A percentile compares a stretch with the other conserved stretches of the same genome.
Evolutionary conservation across 1,140 invertebrate genomes (phyloP).

Genomic region (Pseudoatta argentina): DNA sequence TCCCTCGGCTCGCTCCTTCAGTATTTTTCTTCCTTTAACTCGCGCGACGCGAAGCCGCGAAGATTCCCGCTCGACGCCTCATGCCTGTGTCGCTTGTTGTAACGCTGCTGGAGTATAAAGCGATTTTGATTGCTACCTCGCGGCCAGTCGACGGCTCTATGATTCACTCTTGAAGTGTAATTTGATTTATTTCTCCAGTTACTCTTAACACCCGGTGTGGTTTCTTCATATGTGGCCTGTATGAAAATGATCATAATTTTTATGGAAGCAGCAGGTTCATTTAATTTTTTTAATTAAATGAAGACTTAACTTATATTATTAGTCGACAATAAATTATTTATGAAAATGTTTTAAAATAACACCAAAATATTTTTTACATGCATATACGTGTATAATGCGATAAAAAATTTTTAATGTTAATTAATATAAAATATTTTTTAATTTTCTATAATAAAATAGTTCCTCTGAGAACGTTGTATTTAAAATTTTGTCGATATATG

Average conservation of each 20-base stretch:
- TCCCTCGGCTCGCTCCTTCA: slow-evolving; percentile 51
- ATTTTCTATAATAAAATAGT: no score
- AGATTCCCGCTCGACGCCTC: slow-evolving; percentile 37
- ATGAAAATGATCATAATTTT: not conserved
- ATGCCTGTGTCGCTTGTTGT: slow-evolving; percentile 29
- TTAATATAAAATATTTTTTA: not conserved
- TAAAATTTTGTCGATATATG: not conserved
- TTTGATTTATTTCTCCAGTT: slow-evolving; percentile 51
- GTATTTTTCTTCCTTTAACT: slow-evolving; percentile 51
- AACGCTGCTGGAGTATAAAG: slow-evolving; percentile 42
- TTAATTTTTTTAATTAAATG: not conserved
- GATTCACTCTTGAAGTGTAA: slow-evolving; percentile 35
- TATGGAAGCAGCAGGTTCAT: not conserved
- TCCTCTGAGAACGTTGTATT: not conserved
- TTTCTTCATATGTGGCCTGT: slow-evolving; percentile 10
- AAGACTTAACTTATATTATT: not conserved
- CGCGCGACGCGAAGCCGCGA: slow-evolving; percentile 66
- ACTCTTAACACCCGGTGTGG: slow-evolving; percentile 32
- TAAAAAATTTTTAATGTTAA: not conserved
- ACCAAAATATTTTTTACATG: not conserved
- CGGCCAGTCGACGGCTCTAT: slow-evolving; percentile 50
- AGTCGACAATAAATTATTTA: not conserved
- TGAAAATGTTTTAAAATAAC: not conserved
- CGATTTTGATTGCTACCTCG: slow-evolving; percentile 57
- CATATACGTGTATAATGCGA: no score